Evolutionary conservation across 2,797 vertebrate genomes (phyloP).

Genomic region (Salmo trutta): DNA sequence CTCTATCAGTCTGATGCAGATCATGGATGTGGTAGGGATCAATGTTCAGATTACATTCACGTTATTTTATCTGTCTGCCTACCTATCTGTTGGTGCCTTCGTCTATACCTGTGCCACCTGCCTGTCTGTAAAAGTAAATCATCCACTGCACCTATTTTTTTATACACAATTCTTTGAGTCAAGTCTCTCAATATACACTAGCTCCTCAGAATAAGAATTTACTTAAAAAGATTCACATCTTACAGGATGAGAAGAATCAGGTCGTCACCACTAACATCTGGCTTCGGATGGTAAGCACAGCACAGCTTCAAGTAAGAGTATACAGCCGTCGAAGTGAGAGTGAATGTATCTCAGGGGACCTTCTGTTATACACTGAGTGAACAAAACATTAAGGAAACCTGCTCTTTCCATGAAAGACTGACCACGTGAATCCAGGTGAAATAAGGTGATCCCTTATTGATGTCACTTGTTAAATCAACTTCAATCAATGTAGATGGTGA

Average conservation of each 20-base stretch:
- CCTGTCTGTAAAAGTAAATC: background rate
- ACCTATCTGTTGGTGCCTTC: background rate
- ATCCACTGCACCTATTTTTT: background rate
- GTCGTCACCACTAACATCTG: slow-evolving; percentile 81
- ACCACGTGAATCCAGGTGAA: too few relatives aligned
- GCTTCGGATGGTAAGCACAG: slow-evolving; percentile 79
- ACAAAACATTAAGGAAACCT: too few relatives aligned
- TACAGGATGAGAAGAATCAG: slow-evolving; percentile 84
- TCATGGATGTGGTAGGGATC: slow-evolving; percentile 95
- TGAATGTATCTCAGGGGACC: background rate
- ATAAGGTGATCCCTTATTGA: too few relatives aligned
- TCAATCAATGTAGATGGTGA: too few relatives aligned
- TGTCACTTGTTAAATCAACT: too few relatives aligned
- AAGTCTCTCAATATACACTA: background rate
- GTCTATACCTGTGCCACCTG: background rate
- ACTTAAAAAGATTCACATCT: slow-evolving; percentile 19
- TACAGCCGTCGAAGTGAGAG: background rate
- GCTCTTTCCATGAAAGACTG: too few relatives aligned
- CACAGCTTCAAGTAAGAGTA: background rate
- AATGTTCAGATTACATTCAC: background rate
- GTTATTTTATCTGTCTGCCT: slow-evolving; percentile 23
- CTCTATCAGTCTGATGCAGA: slow-evolving; percentile 90
- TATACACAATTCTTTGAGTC: background rate
- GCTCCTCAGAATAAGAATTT: background rate
- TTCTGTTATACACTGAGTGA: background rate